Evolutionary conservation across 2,888 invertebrate species (phyloP), one percentile per base, ranked within the genome.

Genomic region (Pseudolycoriella hygida): DNA sequence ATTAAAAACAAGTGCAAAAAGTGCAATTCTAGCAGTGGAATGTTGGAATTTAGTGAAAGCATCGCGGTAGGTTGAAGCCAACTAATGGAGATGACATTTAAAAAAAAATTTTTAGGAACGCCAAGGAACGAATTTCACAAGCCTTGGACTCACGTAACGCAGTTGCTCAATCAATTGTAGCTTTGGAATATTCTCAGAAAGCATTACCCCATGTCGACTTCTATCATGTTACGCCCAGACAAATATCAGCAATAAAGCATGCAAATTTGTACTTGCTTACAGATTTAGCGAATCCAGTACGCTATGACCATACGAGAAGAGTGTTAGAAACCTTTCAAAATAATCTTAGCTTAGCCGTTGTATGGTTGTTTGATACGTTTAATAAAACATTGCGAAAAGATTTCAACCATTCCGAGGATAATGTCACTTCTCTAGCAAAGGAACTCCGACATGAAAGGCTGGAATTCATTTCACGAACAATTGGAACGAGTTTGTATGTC

Each of bases 191-290:
- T 20, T 62, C 64, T 2, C 61, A 64, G 46, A 43, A 61, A 18
- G 54, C 63, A 3, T 48, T 65, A 50, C 64, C 65, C 1, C 59
- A 62, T 47, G 65, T 64, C 11, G 64, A 65, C 42, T 56, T 65
- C 2, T 60, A 60, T 47, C 57, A 56, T 31, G 56, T 61, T 17
- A 65, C 61, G 45, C 57, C 60, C 48, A 57, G 64, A 25, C 65
- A 65, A 48, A 51, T 57, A 19, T 45, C 62, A 17, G 62, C 64
- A 0, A 62, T 64, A 5, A 56, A 57, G 42, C 64, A 65, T 48
- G 58, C 62, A 12, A 61, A 59, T 42, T 57, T 57, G 2, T 65
- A 64, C 46, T 51, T 64, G 44, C 54, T 65, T 20, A 65, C 64
- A 1, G 64, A 65, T 48, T 57, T 65, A 44, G 61, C 60, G n/a